Evolutionary conservation across 2,888 invertebrate species (phyloP).

Genomic region (Metallyticus violacea): DNA sequence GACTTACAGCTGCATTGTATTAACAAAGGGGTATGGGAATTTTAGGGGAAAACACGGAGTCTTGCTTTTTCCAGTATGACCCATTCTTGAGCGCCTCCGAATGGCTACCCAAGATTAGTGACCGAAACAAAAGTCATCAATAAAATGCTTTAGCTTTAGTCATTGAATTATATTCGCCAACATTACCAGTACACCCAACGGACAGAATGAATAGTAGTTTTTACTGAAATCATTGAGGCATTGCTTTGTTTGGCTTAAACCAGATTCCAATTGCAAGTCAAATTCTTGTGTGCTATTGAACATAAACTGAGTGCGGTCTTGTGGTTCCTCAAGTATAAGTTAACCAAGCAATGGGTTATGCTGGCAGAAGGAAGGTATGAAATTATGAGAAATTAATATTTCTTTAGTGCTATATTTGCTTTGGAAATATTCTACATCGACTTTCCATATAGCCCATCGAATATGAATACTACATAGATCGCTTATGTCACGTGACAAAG

Average conservation of each 20-base stretch:
- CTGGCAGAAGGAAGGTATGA: neutral
- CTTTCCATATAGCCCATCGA: neutral
- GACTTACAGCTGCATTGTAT: neutral
- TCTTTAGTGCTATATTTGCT: neutral
- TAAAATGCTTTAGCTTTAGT: neutral
- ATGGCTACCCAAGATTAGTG: constrained; percentile 12
- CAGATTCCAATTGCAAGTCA: neutral
- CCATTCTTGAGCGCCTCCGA: neutral
- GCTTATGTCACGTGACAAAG: too few species aligned
- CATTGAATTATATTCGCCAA: neutral
- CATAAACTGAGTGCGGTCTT: neutral
- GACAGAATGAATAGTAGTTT: neutral
- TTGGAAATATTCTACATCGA: neutral
- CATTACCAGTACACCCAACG: neutral
- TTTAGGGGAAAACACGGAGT: neutral
- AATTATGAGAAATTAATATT: neutral
- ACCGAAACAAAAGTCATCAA: neutral
- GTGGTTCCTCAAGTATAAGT: neutral
- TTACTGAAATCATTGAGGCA: neutral
- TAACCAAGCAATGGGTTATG: constrained; percentile 7
- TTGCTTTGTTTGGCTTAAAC: neutral
- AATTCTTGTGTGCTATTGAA: neutral
- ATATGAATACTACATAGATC: neutral
- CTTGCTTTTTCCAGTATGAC: constrained; percentile 15
- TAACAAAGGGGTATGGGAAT: too few species aligned